Conservation (phyloP, 2,797 vertebrate genomes). For the Pseudochirops cupreus region DNA sequence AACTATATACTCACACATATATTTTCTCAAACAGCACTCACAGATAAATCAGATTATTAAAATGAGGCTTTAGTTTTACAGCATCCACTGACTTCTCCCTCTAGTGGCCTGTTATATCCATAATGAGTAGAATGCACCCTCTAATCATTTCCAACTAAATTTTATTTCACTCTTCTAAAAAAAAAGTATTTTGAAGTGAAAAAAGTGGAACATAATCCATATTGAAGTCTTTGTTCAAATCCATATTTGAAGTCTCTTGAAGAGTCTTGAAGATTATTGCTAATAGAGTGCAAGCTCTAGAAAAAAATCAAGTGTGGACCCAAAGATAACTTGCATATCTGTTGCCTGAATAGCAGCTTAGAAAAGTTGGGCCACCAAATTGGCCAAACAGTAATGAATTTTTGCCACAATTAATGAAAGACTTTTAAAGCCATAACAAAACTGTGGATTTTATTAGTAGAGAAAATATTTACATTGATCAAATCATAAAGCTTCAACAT, state of each 20-base stretch:
- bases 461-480: neutral
- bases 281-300: neutral
- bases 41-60: neutral
- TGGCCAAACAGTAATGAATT: neutral
- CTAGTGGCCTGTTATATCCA: neutral
- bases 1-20: neutral
- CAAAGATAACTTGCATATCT: neutral
- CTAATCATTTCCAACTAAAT: neutral
- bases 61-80: neutral
- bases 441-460: neutral
- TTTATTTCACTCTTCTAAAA: conserved; percentile 30
- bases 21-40: neutral
- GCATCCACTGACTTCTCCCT: neutral
- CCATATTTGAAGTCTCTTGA: neutral
- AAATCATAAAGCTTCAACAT: neutral
- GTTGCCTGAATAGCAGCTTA: neutral
- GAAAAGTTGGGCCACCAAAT: neutral
- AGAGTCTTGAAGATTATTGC: neutral
- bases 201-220: neutral
- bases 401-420: neutral
- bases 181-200: neutral
- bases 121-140: neutral
- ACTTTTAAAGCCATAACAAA: neutral
- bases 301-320: neutral
- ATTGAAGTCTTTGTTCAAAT: neutral